Conservation (phyloP, 2,113 vertebrate species). For the Hemibagrus wyckioides region DNA sequence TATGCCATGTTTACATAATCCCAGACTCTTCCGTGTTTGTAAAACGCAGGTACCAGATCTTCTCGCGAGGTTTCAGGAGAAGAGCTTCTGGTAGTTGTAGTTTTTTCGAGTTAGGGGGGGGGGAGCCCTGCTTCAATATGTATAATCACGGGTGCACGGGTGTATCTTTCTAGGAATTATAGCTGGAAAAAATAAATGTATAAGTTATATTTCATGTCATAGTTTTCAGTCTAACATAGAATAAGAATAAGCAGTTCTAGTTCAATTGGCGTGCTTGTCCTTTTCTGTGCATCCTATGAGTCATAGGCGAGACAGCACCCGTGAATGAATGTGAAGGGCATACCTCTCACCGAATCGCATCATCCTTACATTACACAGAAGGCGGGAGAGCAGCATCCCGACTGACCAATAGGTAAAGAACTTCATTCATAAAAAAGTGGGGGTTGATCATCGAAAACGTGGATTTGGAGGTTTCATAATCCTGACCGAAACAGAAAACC, state of each 20-base stretch:
- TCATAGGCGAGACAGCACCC: constrained; percentile 55
- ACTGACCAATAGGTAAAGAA: constrained; percentile 65
- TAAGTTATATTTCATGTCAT: neutral
- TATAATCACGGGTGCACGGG: neutral
- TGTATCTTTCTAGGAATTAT: neutral
- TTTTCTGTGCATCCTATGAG: constrained; percentile 52
- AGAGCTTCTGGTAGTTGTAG: constrained; percentile 64
- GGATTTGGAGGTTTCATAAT: constrained; percentile 75
- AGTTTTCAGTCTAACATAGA: neutral
- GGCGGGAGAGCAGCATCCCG: constrained; percentile 58
- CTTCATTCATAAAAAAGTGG: constrained; percentile 78
- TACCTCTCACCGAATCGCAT: constrained; percentile 54
- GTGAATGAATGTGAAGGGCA: constrained; percentile 61
- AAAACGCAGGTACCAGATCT: constrained; percentile 5
- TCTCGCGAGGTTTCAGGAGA: constrained; percentile 66
- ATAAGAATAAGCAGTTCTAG: neutral
- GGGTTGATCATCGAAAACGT: constrained; percentile 67
- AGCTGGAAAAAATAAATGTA: neutral
- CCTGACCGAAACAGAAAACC: constrained; percentile 72
- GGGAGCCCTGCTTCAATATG: neutral
- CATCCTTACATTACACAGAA: constrained; percentile 18
- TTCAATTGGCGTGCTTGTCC: neutral
- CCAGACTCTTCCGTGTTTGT: constrained; percentile 56
- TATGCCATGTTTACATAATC: constrained; percentile 65
- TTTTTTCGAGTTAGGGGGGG: constrained; percentile 39